These are phyloP conservation scores for Petaurus breviceps DNA, from an alignment of 2,113 vertebrate genomes.

Conservation along the genomic window DNA sequence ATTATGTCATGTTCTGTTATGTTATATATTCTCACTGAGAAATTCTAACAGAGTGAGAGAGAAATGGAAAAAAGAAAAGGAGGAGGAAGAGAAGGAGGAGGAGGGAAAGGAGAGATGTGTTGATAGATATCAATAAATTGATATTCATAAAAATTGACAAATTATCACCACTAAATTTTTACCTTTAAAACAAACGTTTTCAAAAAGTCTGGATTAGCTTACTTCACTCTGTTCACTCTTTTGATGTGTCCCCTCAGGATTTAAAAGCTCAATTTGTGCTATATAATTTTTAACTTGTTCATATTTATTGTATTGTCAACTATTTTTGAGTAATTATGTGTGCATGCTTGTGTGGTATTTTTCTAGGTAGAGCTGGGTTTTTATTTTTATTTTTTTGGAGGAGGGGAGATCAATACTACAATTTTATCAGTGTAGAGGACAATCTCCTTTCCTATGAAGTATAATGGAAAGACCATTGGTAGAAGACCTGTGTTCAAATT, in stretches of 20 bases:
- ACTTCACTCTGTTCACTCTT: neutral
- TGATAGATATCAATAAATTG: neutral
- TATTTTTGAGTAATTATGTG: neutral
- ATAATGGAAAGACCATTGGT: neutral
- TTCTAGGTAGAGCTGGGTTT: neutral
- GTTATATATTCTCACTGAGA: neutral
- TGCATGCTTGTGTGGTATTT: neutral
- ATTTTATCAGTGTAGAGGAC: neutral
- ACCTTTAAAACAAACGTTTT: neutral
- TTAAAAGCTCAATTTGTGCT: neutral
- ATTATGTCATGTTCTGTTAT: too few relatives aligned
- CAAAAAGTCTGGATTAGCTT: neutral
- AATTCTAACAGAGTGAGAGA: neutral
- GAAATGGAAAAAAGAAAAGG: neutral
- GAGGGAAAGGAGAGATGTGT: neutral
- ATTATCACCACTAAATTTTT: neutral
- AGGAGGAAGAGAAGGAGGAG: neutral
- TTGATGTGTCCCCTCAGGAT: neutral
- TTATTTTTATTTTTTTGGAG: too few relatives aligned
- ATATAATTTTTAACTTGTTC: neutral
- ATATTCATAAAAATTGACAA: neutral
- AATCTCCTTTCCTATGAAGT: neutral
- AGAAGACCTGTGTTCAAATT: neutral
- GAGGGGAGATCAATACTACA: neutral
- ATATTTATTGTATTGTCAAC: neutral